Percentiles rank a stretch among this genome's conserved stretches.
Evolutionary conservation across 2,888 invertebrate species (phyloP).

Genomic region (Acanthosepion pharaonis): DNA sequence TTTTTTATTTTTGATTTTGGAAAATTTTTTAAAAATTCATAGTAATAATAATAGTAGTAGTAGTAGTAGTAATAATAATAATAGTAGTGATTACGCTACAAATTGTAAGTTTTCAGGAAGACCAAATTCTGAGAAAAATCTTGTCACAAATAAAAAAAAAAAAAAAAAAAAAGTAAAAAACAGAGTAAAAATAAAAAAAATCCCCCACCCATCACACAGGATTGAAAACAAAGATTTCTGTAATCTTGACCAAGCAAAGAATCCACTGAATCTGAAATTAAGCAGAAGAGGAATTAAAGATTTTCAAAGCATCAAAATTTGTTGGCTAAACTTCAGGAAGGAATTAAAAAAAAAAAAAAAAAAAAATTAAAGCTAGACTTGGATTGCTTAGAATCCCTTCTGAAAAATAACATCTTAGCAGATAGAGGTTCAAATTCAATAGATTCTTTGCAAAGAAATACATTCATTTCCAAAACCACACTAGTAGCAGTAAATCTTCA

Average conservation of each 20-base stretch:
- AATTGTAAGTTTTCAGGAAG: constrained; percentile 20
- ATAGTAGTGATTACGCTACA: not conserved
- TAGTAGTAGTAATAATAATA: not conserved
- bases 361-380: not conserved
- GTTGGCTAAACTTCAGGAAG: too few species aligned
- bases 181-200: not conserved
- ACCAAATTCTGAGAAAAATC: not conserved
- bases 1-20: not conserved
- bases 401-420: not conserved
- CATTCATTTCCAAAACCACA: not conserved
- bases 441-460: not conserved
- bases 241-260: not conserved
- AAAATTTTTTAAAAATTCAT: not conserved
- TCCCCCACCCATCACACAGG: not conserved
- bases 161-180: not conserved
- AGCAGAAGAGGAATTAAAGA: not conserved
- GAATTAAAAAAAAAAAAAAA: too few species aligned
- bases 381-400: not conserved
- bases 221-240: constrained; percentile 2
- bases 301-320: not conserved
- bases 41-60: not conserved
- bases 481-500: not conserved
- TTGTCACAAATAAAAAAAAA: not conserved
- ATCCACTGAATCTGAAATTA: not conserved
- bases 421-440: not conserved